A percentile compares a stretch with the other conserved stretches of the same genome.
Conservation (phyloP, 2,888 invertebrate genomes). For the Lasioglossum villosulum region DNA sequence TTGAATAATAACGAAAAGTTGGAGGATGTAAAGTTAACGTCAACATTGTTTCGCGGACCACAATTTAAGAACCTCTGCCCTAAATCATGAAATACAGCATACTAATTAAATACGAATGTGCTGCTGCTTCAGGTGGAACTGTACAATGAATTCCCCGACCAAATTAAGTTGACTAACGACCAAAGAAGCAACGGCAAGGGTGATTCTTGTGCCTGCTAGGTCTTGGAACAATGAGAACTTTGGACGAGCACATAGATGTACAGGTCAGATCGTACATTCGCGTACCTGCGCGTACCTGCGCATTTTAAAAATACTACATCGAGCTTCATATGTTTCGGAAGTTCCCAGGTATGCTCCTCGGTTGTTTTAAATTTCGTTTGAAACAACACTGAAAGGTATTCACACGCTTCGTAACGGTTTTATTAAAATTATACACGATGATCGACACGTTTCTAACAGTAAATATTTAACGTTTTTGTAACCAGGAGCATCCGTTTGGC, state of each 20-base stretch:
- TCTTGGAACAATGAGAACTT: constrained; percentile 57
- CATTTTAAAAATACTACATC: constrained; percentile 63
- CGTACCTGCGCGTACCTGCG: constrained; percentile 53
- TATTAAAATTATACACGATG: constrained; percentile 24
- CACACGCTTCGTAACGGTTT: constrained; percentile 36
- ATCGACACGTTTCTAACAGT: constrained; percentile 35
- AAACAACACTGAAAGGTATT: constrained; percentile 33
- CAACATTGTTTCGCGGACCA: no score
- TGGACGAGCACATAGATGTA: constrained; percentile 71
- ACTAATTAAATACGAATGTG: neutral
- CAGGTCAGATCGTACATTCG: constrained; percentile 72
- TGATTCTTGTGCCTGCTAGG: constrained; percentile 92
- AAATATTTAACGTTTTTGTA: constrained; percentile 33
- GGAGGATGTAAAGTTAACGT: no score
- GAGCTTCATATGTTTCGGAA: constrained; percentile 64
- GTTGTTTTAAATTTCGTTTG: constrained; percentile 47
- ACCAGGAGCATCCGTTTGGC: constrained; percentile 55
- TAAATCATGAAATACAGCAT: constrained; percentile 7
- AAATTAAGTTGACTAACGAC: constrained; percentile 94
- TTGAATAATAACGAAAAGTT: no score
- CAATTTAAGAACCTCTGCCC: no score
- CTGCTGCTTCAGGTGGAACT: constrained; percentile 89
- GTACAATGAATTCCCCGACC: constrained; percentile 99
- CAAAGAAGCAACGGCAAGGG: constrained; percentile 90
- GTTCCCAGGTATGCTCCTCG: constrained; percentile 62